Evolutionary conservation across 2,888 invertebrate genomes (phyloP), one percentile per base, ranked within the genome.

Genomic region (Pilophorus perplexus): DNA sequence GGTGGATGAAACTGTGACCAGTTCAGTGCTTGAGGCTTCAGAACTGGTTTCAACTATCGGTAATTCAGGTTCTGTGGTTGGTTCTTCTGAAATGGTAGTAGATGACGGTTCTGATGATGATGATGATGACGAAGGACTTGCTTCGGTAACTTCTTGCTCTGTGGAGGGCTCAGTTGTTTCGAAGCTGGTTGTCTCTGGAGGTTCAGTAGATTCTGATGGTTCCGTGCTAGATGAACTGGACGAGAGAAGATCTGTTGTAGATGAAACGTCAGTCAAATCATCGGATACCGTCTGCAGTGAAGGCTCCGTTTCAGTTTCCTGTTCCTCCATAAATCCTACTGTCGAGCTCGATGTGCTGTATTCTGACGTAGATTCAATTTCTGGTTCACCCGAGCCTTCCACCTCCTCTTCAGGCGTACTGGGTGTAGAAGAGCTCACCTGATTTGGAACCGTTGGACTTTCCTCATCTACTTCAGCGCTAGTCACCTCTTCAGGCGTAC

Each of bases 231-330:
- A 18, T 57, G 37, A 40, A 18, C 40, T 40, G 38, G 14, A 16
- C 2, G 22, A 8, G 22, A 27, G 20, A 14, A 44, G 1, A 18
- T 44, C 54, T 6, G 66, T 57, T 6, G 66, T 22, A 6, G 52
- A 54, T 12, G 57, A 33, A 20, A 20, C 23, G 4, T 57, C 48
- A 2, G 3, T 48, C 22, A 57, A 28, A 48, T 52, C 44, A 8
- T 66, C 57, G 2, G 57, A 57, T 4, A 66, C 66, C 2, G 64
- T 64, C 20, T 28, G 37, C 50, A 46, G 57, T 1, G 66, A 46
- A 10, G 55, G 25, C 46, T 42, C 64, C 2, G 66, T 66, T 33
- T 66, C 66, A 12, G 23, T 33, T 23, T 66, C 66, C n/a, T 57
- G 57, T 28, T 66, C 66, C 37, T 66, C 66, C 46, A 66, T 28